A percentile compares a stretch with the other conserved stretches of the same genome.
Conservation (phyloP, 2,113 vertebrate species). For the Brienomyrus brachyistius region DNA sequence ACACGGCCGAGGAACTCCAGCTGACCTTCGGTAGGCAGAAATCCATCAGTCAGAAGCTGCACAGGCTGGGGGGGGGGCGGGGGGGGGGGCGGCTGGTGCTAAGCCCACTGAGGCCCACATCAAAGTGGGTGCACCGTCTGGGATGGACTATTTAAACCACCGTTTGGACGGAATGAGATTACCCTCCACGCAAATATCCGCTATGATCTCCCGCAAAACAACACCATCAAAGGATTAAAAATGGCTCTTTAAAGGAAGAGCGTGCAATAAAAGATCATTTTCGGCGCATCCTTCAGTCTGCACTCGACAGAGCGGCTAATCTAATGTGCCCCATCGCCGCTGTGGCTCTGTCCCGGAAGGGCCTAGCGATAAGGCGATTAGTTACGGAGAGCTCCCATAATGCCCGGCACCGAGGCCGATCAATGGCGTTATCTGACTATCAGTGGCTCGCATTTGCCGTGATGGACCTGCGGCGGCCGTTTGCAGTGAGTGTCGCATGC, state of each 20-base stretch:
- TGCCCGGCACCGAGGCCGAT: conserved; percentile 55
- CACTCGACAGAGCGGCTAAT: conserved; percentile 9
- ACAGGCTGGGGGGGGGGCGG: background rate
- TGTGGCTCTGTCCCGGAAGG: conserved; percentile 23
- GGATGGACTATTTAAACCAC: background rate
- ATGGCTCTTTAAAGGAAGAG: background rate
- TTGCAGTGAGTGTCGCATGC: conserved; percentile 50
- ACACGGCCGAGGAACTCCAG: background rate
- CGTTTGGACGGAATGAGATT: background rate
- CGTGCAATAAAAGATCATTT: conserved; percentile 4
- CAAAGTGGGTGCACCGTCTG: background rate
- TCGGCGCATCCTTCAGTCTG: conserved; percentile 7
- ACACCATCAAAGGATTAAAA: background rate
- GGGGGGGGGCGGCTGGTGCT: background rate
- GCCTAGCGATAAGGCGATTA: conserved; percentile 37
- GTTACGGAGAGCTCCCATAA: conserved; percentile 39
- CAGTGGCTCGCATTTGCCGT: conserved; percentile 62
- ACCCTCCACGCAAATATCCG: conserved; percentile 2
- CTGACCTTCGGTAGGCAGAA: background rate
- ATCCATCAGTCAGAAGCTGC: background rate
- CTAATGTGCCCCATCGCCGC: conserved; percentile 19
- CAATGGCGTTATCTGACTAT: conserved; percentile 67
- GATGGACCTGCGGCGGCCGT: conserved; percentile 48
- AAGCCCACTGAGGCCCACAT: background rate
- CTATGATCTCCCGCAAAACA: background rate